These are phyloP conservation scores for Thymelicus lineola DNA, from an alignment of 2,888 invertebrate species.

Conservation along the genomic window DNA sequence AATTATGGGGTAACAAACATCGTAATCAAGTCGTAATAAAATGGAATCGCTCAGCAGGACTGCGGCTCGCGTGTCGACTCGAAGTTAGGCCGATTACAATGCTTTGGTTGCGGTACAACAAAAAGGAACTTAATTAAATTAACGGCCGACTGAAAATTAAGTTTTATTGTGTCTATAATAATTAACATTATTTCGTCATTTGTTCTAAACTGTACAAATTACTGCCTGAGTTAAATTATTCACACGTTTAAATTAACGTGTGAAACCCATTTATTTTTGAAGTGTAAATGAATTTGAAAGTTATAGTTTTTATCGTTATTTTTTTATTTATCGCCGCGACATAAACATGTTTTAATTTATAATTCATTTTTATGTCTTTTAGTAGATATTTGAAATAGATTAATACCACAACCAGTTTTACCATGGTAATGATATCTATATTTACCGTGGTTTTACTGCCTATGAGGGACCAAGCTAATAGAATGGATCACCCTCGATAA, in stretches of 20 bases:
- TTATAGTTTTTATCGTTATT: too few species aligned
- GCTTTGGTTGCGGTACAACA: not conserved
- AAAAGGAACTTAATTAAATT: conserved; percentile 8
- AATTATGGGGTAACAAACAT: not conserved
- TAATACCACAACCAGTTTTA: too few species aligned
- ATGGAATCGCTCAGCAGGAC: not conserved
- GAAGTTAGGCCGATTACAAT: conserved; percentile 14
- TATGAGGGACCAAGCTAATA: too few species aligned
- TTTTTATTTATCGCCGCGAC: not conserved
- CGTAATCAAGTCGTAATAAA: conserved; percentile 6
- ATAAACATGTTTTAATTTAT: too few species aligned
- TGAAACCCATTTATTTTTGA: not conserved
- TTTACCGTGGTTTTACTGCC: too few species aligned
- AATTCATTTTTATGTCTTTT: too few species aligned
- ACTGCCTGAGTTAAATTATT: not conserved
- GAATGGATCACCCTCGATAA: too few species aligned
- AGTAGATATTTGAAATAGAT: too few species aligned
- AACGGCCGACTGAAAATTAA: not conserved
- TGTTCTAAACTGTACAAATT: conserved; percentile 7
- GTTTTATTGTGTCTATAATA: conserved; percentile 10
- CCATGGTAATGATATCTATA: too few species aligned
- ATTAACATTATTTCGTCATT: conserved; percentile 5
- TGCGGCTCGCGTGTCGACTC: conserved; percentile 2
- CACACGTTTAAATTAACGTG: too few species aligned
- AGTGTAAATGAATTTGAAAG: not conserved